Percentiles rank a stretch among this genome's conserved stretches.
phyloP scores from a whole-genome alignment of 1,140 invertebrate genomes.

The Mya arenaria region DNA sequence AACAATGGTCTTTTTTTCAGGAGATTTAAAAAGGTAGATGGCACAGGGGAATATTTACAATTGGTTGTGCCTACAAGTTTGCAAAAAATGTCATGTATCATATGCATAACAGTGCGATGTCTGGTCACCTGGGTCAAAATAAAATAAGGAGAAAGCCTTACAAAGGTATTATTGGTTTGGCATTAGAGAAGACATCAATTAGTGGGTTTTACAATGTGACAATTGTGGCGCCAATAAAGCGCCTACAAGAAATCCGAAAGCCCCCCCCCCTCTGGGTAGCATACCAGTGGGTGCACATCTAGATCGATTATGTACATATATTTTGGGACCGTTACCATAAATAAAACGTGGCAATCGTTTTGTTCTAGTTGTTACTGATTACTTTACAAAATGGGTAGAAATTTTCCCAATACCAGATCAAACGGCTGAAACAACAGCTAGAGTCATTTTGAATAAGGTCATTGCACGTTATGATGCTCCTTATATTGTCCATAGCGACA shows the following conservation, averaged over 20 bases:
- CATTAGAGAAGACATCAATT: not conserved
- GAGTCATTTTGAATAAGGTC: slow-evolving; percentile 59
- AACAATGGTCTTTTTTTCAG: no score
- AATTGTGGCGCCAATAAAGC: slow-evolving; percentile 7
- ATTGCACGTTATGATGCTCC: slow-evolving; percentile 64
- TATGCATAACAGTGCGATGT: no score
- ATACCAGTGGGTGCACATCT: slow-evolving; percentile 28
- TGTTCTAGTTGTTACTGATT: slow-evolving; percentile 64
- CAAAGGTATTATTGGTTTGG: not conserved
- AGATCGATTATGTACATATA: slow-evolving; percentile 53
- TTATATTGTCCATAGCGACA: slow-evolving; percentile 45
- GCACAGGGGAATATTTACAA: not conserved
- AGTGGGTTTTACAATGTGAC: slow-evolving; percentile 5
- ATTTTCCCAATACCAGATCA: slow-evolving; percentile 63
- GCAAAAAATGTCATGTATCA: not conserved
- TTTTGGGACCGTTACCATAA: slow-evolving; percentile 65
- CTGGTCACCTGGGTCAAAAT: no score
- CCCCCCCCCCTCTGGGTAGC: slow-evolving; percentile 13
- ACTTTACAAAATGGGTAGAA: slow-evolving; percentile 65
- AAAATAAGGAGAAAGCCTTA: not conserved
- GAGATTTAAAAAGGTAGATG: not conserved
- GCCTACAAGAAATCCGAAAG: not conserved
- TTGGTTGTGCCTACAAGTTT: not conserved
- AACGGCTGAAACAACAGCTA: slow-evolving; percentile 61
- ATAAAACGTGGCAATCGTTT: slow-evolving; percentile 61